A percentile compares a stretch with the other conserved stretches of the same genome.
These are phyloP conservation scores for Agrochola lota DNA, from an alignment of 2,888 invertebrate genomes.

Conservation along the genomic window DNA sequence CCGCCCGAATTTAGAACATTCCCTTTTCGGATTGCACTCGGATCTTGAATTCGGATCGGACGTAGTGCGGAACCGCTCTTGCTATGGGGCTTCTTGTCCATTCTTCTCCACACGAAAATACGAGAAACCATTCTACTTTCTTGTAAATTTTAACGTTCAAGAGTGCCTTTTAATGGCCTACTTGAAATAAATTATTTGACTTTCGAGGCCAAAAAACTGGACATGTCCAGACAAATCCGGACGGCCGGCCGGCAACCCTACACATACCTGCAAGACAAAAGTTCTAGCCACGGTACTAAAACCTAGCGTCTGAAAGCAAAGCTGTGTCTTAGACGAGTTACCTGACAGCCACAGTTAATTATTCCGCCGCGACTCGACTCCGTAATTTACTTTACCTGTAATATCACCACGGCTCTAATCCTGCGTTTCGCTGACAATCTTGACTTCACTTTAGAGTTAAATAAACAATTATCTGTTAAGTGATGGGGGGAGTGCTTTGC, in stretches of 20 bases:
- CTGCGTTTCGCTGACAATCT: constrained; percentile 29
- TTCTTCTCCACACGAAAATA: no score
- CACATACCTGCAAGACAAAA: constrained; percentile 4
- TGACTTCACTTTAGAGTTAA: constrained; percentile 22
- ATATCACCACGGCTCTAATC: constrained; percentile 42
- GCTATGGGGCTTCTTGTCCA: no score
- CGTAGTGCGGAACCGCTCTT: no score
- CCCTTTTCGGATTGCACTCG: no score
- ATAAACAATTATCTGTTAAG: constrained; percentile 44
- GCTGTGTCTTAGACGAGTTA: constrained; percentile 46
- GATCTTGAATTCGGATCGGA: no score
- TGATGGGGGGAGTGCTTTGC: background rate
- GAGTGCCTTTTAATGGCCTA: no score
- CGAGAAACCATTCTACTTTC: no score
- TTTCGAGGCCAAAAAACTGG: background rate
- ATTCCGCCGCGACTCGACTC: constrained; percentile 39
- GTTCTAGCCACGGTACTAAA: background rate
- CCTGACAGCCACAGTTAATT: constrained; percentile 62
- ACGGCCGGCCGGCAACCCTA: background rate
- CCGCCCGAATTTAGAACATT: no score
- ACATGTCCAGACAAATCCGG: background rate
- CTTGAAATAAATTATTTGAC: no score
- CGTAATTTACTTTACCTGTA: constrained; percentile 56
- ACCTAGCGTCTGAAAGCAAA: constrained; percentile 58
- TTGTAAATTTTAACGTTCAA: no score